Conservation (phyloP, 1,140 invertebrate genomes). For the Caligus rogercresseyi region DNA sequence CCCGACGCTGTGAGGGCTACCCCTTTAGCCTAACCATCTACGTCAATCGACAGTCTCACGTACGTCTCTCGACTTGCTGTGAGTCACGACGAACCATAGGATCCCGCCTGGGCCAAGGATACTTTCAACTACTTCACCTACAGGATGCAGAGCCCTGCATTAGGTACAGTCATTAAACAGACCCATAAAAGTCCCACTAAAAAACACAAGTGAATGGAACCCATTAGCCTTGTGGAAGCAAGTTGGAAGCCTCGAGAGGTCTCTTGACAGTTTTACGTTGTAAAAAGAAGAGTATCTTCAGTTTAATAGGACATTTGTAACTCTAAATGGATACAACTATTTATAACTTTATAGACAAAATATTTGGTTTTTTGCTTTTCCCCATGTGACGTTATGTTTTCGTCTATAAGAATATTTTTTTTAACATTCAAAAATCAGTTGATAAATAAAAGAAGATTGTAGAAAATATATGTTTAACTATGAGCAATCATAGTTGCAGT, state of each 20-base stretch:
- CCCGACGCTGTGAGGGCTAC: slow-evolving; percentile 7
- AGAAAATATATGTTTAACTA: too few relatives aligned
- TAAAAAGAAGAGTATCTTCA: too few relatives aligned
- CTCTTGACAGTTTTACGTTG: too few relatives aligned
- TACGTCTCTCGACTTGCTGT: slow-evolving; percentile 17
- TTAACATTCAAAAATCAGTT: too few relatives aligned
- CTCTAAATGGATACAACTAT: too few relatives aligned
- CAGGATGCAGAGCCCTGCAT: slow-evolving; percentile 6
- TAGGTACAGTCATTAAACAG: neutral
- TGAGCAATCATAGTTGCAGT: too few relatives aligned
- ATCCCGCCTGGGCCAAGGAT: slow-evolving; percentile 4
- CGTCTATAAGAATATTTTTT: too few relatives aligned
- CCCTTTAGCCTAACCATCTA: slow-evolving; percentile 19
- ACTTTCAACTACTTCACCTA: slow-evolving; percentile 14
- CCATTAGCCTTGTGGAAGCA: neutral
- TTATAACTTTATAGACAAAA: too few relatives aligned
- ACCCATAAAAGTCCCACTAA: neutral
- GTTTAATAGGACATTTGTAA: too few relatives aligned
- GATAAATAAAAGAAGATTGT: too few relatives aligned
- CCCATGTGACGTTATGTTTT: too few relatives aligned
- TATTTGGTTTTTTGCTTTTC: too few relatives aligned
- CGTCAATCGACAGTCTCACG: slow-evolving; percentile 19
- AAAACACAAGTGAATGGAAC: neutral
- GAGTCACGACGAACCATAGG: slow-evolving; percentile 8
- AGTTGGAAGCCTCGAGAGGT: neutral